Evolutionary conservation across 2,797 vertebrate genomes (phyloP), one percentile per base, ranked within the genome.

Genomic region (Petrocephalus schoutedeni): DNA sequence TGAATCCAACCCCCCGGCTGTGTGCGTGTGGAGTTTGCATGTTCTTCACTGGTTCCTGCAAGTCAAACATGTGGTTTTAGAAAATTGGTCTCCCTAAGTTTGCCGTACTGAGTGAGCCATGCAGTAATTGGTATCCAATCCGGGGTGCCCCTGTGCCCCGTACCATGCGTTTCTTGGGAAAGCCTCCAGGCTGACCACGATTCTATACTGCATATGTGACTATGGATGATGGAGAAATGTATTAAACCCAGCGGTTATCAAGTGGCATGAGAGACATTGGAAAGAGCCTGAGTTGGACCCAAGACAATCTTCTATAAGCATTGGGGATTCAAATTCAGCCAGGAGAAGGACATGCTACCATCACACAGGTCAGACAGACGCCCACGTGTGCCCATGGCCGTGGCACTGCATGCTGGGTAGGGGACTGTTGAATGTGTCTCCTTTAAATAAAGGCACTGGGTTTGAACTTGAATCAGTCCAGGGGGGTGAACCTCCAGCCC

Each of bases 401-500:
- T 77, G 36, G 41, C 71, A 41, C 32, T n/a, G 36, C 36, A 45
- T 0, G 2, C 32, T 1, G 71, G 36, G 32, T 23, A 19, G 71
- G 32, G 32, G 5, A 14, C 14, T 45, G 71, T 3, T 32, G 82
- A 28, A 56, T n/a, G 14, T 10, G 9, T 0, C 41, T 28, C 14
- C 36, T 61, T 21, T 49, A 64, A 49, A 86, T 19, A 41, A 61
- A 49, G 58, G 85, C 85, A 61, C 28, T 12, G 54, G 77, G 90
- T 93, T 95, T 93, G 93, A 95, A 94, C 92, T 87, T 85, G 91
- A 91, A 91, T 83, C 91, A 92, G 92, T 92, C 92, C 91, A 89
- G 87, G 89, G 54, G 91, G 84, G 90, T 87, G 89, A 88, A 89
- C 88, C 89, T 89, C 89, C 88, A 84, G 84, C 36, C 88, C 53